phyloP scores from a whole-genome alignment of 2,797 vertebrate genomes.

The Bradypodion ventrale region DNA sequence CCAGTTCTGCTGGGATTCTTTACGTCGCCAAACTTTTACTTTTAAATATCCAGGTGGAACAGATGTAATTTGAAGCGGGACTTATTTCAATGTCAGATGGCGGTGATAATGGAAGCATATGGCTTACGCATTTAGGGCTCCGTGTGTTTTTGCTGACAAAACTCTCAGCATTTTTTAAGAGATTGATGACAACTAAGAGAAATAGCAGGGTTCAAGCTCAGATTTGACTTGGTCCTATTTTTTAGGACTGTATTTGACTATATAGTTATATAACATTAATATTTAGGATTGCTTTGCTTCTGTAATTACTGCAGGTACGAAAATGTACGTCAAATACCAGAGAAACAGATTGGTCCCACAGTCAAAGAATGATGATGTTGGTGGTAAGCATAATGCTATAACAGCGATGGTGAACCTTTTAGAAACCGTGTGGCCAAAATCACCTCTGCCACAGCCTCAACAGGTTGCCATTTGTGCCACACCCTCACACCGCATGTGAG shows the following conservation, averaged over 20 bases:
- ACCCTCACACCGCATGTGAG: no score
- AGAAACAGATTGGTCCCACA: neutral
- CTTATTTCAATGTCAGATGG: slow-evolving; percentile 5
- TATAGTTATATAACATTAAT: neutral
- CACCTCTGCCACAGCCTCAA: no score
- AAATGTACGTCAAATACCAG: neutral
- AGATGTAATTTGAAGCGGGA: neutral
- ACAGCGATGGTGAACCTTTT: no score
- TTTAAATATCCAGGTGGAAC: slow-evolving; percentile 12
- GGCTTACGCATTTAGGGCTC: neutral
- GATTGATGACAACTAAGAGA: neutral
- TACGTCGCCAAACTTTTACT: neutral
- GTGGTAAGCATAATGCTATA: no score
- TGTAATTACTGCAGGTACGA: neutral
- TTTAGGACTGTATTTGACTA: neutral
- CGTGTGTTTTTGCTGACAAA: neutral
- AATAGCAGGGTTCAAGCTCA: neutral
- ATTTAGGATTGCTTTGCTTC: neutral
- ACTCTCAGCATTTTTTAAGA: neutral
- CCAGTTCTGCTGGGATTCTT: neutral
- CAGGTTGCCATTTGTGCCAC: no score
- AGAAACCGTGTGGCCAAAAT: no score
- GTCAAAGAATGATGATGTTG: neutral
- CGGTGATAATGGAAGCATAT: neutral
- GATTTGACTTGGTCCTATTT: neutral